phyloP scores from a whole-genome alignment of 2,888 invertebrate species.

The Hyposoter didymator region DNA sequence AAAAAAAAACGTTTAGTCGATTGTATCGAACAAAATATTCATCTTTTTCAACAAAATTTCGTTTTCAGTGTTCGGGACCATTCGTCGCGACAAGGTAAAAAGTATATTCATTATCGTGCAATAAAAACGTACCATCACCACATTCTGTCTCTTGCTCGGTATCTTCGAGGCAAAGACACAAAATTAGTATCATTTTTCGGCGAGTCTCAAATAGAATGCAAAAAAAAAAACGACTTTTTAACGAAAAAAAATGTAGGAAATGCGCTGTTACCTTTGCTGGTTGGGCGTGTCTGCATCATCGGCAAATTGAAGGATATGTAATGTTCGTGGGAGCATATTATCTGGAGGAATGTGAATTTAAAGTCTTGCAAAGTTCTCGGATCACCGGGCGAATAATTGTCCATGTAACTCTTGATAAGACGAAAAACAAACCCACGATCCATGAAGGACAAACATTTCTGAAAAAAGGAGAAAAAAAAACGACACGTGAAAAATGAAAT shows the following conservation, averaged over 20 bases:
- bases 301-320: slow-evolving; percentile 97
- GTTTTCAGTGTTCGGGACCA: no score
- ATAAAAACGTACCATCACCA: slow-evolving; percentile 81
- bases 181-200: slow-evolving; percentile 74
- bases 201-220: slow-evolving; percentile 8
- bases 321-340: slow-evolving; percentile 97
- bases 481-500: neutral
- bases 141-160: slow-evolving; percentile 86
- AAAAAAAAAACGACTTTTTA: neutral
- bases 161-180: slow-evolving; percentile 84
- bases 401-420: slow-evolving; percentile 94
- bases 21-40: no score
- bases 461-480: slow-evolving; percentile 78
- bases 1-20: no score
- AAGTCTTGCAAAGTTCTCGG: slow-evolving; percentile 93
- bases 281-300: slow-evolving; percentile 87
- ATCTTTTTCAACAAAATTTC: no score
- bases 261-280: slow-evolving; percentile 81
- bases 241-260: neutral
- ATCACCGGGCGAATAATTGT: slow-evolving; percentile 93
- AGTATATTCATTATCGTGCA: slow-evolving; percentile 71
- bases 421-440: slow-evolving; percentile 97
- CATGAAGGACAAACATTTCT: slow-evolving; percentile 96
- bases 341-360: slow-evolving; percentile 96
- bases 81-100: no score